Evolutionary conservation across 2,113 vertebrate species (phyloP).

Genomic region (Cromileptes altivelis): DNA sequence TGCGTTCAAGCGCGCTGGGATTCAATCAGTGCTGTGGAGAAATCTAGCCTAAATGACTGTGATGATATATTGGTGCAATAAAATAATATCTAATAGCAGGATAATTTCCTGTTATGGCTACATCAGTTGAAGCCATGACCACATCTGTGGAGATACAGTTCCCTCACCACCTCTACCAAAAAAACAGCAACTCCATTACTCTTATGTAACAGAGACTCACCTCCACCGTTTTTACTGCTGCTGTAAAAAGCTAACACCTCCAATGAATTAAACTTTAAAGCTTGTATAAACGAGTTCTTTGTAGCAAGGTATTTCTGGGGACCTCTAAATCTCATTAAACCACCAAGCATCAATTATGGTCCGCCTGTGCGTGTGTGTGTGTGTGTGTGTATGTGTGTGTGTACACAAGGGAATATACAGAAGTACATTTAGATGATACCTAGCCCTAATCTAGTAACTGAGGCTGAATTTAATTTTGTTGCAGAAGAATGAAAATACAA

Average conservation of each 20-base stretch:
- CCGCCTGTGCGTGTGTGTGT: not conserved
- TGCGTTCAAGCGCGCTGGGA: conserved; percentile 4
- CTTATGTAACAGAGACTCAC: conserved; percentile 55
- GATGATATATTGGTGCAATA: conserved; percentile 33
- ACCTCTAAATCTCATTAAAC: conserved; percentile 66
- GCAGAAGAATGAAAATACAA: not conserved
- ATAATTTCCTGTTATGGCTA: not conserved
- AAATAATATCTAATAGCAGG: not conserved
- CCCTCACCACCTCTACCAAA: not conserved
- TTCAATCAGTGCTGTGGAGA: conserved; percentile 8
- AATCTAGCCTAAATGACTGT: conserved; percentile 22
- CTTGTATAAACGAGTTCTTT: conserved; percentile 38
- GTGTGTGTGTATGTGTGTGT: conserved; percentile 11
- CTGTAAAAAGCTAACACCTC: conserved; percentile 60
- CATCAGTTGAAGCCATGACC: not conserved
- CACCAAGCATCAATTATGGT: conserved; percentile 44
- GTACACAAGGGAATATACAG: conserved; percentile 2
- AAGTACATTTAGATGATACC: conserved; percentile 18
- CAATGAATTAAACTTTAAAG: conserved; percentile 59
- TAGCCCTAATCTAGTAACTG: not conserved
- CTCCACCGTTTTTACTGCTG: conserved; percentile 53
- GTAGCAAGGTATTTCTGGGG: conserved; percentile 40
- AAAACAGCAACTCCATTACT: conserved; percentile 29
- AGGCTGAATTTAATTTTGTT: not conserved
- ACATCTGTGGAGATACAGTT: not conserved